Conservation (phyloP, 2,888 invertebrate species). For the Netelia virgata region DNA sequence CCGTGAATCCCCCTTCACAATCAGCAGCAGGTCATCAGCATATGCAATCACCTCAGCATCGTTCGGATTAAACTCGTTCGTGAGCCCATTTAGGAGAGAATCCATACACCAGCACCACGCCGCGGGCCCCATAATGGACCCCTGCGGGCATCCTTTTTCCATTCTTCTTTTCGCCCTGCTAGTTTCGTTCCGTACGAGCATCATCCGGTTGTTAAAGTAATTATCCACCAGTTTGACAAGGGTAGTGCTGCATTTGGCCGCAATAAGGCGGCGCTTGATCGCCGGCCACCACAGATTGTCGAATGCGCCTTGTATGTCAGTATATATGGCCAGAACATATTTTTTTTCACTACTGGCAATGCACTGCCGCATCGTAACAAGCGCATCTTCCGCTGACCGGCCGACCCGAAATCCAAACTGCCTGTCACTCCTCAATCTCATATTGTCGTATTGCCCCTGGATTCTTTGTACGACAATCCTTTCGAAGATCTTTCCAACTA, state of each 20-base stretch:
- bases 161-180: neutral
- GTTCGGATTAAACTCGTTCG: neutral
- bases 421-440: neutral
- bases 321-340: conserved; percentile 70
- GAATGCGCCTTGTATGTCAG: conserved; percentile 79
- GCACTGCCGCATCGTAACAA: conserved; percentile 37
- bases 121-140: conserved; percentile 69
- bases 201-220: conserved; percentile 31
- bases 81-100: conserved; percentile 36
- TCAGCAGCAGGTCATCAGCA: conserved; percentile 53
- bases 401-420: conserved; percentile 78
- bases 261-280: conserved; percentile 67
- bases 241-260: conserved; percentile 11
- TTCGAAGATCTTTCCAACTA: conserved; percentile 77
- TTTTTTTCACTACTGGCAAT: conserved; percentile 62
- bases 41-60: conserved; percentile 33
- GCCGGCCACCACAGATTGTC: conserved; percentile 79
- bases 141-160: conserved; percentile 71
- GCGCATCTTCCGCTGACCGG: conserved; percentile 73
- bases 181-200: neutral
- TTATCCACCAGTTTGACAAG: neutral
- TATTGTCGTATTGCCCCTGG: conserved; percentile 41
- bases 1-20: conserved; percentile 41
- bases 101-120: conserved; percentile 69
- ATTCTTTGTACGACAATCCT: conserved; percentile 70